phyloP scores from a whole-genome alignment of 2,113 vertebrate genomes.

The Aphelocoma coerulescens region DNA sequence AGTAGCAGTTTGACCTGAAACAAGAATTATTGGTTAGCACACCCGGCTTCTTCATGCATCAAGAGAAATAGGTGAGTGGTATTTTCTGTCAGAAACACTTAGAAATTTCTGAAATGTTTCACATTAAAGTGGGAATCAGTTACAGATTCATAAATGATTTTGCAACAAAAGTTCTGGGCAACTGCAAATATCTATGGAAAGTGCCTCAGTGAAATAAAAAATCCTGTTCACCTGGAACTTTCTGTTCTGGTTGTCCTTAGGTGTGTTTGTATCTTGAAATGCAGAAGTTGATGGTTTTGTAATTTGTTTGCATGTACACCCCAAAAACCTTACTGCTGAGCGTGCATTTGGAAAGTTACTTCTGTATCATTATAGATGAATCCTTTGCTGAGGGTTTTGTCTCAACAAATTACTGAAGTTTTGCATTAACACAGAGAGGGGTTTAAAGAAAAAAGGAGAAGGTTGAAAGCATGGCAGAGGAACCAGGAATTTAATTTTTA shows the following conservation, averaged over 20 bases:
- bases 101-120: neutral
- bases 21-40: neutral
- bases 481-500: neutral
- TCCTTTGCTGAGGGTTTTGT: neutral
- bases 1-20: conserved; percentile 77
- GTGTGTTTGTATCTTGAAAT: neutral
- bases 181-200: neutral
- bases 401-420: neutral
- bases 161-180: neutral
- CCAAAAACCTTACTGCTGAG: neutral
- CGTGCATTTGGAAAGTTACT: neutral
- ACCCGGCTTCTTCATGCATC: neutral
- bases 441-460: neutral
- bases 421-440: neutral
- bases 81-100: neutral
- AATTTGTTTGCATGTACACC: neutral
- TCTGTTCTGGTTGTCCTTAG: neutral
- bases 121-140: neutral
- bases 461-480: neutral
- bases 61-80: neutral
- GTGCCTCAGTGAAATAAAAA: neutral
- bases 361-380: neutral
- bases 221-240: neutral
- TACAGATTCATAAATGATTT: neutral
- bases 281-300: neutral